phyloP scores from a whole-genome alignment of 2,797 vertebrate species.

The Chelonia mydas region DNA sequence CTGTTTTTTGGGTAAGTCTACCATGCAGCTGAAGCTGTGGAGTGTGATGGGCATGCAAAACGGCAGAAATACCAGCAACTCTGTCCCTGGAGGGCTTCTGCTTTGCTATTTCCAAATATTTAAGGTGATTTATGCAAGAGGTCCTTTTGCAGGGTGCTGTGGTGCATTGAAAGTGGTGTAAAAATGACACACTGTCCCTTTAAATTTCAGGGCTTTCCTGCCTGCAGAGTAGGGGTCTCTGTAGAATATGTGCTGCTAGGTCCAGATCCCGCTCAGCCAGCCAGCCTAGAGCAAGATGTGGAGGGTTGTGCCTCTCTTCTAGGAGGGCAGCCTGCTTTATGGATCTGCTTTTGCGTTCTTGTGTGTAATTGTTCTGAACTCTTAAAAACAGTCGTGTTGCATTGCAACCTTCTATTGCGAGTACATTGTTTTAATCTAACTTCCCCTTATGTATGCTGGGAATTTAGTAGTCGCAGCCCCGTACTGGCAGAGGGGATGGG shows the following conservation, averaged over 20 bases:
- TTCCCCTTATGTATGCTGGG: background rate
- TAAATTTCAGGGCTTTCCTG: background rate
- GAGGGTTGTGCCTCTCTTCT: too few relatives aligned
- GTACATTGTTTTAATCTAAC: background rate
- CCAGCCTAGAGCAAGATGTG: background rate
- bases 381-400: background rate
- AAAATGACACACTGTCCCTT: background rate
- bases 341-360: background rate
- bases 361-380: background rate
- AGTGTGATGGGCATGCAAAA: too few relatives aligned
- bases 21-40: background rate
- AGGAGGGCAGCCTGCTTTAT: background rate
- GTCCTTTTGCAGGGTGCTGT: background rate
- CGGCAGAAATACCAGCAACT: too few relatives aligned
- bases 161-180: background rate
- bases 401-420: background rate
- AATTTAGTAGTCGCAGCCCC: fast-evolving
- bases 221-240: background rate
- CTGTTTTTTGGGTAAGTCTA: background rate
- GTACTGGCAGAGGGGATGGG: background rate
- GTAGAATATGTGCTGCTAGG: background rate
- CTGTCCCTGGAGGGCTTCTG: too few relatives aligned
- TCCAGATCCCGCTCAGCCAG: background rate
- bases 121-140: background rate
- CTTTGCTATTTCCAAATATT: too few relatives aligned